Base-by-base conservation (phyloP, 1,140 invertebrate species). In the Drosophila mojavensis region DNA sequence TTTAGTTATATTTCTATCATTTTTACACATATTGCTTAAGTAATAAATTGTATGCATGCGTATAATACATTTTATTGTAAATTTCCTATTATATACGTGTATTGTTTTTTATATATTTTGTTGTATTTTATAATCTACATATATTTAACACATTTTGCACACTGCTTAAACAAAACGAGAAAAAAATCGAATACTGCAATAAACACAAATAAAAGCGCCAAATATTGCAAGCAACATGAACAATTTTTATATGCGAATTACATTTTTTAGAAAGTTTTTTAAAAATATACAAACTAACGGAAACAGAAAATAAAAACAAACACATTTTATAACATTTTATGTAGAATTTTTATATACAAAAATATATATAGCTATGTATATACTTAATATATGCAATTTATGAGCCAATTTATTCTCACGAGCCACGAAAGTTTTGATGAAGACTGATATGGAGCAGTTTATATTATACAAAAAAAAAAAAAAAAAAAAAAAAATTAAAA, bases 361-460 rank as follows among this genome's bases (percentile, higher is more conserved):
- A 54, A 53, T 39, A 36, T 47, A 55, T 72, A 73, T 79, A 56
- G 28, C 65, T 13, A 39, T 39, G 61, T 82, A 74, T 53, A 30
- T 68, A 64, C 48, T 39, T 74, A 26, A 78, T 51, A 62, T 63
- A 82, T 75, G 73, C 66, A 68, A 75, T 84, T 84, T 86, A 81
- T 64, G 70, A 71, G 79, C 82, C 82, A 85, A 86, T 67, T 81
- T 85, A 85, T 82, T 85, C 81, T 62, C 74, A 75, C 81, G 54
- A 84, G 78, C 78, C 79, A 85, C 83, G 36, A 64, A 71, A 53
- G 83, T 79, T 58, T 67, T 67, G 70, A 82, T 56, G 67, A 85
- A 85, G 81, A 85, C 81, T 85, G 81, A 85, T 75, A 86, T 47
- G 79, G 75, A 67, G 67, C 81, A 82, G 81, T 86, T 85, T 54